Base-by-base conservation (phyloP, 2,797 vertebrate species). In the Gephyroberyx darwinii region DNA sequence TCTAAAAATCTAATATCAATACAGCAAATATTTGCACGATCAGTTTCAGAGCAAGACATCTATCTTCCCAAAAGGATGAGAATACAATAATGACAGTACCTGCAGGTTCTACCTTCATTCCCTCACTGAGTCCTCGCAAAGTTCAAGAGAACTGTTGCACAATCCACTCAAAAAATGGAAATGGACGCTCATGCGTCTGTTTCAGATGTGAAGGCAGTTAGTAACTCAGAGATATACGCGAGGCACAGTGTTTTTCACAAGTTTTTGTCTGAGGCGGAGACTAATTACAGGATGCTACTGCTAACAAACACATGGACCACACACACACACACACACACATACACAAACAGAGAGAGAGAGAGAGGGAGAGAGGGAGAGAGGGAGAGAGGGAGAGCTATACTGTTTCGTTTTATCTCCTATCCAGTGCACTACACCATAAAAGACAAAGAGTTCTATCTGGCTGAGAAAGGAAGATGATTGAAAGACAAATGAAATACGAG, bases 71-170 rank as follows among this genome's bases (percentile, higher is more conserved):
- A 66, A 70, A 71, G 0, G 14, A 67, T 55, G 41, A 30, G 6
- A 53, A 13, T 14, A 43, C 30, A 56, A 48, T 6, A 22, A 35
- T 43, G 35, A 1, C 30, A 52, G 30, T 85, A 88, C 84, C 84
- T 85, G 75, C 75, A 71, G 83, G 84, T 65, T 64, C 67, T 51
- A 85, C 77, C 35, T 58, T 85, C 71, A 79, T 72, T 75, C 77
- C 77, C 69, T 69, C 56, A 31, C 13, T 45, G 16, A 63, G 64
- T 37, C 67, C 41, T 62, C 48, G 13, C 13, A 45, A 45, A 45
- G 14, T 45, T 41, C 50, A 37, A 53, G 52, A 50, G 51, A 37
- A 8, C 16, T 45, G 55, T 20, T 19, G 30, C 4, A 50, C 63
- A 37, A 20, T 64, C 55, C 37, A 43, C 47, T 72, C 51, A n/a